A percentile compares a stretch with the other conserved stretches of the same genome.
Evolutionary conservation across 2,113 vertebrate species (phyloP).

Genomic region (Aepyceros melampus): DNA sequence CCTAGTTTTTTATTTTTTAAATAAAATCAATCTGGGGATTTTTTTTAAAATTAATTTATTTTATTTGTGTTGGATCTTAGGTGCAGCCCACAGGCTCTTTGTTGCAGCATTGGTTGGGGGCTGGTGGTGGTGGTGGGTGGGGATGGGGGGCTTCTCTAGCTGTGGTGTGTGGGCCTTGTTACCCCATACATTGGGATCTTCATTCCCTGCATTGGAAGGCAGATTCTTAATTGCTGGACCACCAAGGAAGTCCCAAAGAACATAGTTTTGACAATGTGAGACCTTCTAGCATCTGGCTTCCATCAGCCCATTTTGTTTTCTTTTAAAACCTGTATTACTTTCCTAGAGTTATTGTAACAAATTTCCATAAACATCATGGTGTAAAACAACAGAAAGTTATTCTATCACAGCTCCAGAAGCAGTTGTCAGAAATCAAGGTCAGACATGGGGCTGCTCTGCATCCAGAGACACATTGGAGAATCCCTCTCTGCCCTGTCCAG

Average conservation of each 20-base stretch:
- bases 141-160: neutral
- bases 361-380: neutral
- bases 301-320: neutral
- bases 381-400: neutral
- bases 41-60: neutral
- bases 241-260: neutral
- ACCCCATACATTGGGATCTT: neutral
- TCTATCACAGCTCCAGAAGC: neutral
- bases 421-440: neutral
- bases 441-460: neutral
- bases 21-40: neutral
- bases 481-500: no score
- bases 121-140: neutral
- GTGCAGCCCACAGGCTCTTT: neutral
- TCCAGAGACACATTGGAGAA: neutral
- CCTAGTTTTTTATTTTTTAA: neutral
- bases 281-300: neutral
- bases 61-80: neutral
- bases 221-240: neutral
- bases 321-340: neutral
- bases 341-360: neutral
- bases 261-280: neutral
- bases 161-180: neutral
- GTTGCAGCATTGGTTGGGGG: neutral
- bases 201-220: neutral